Evolutionary conservation across 2,113 vertebrate species (phyloP).

Genomic region (Elephantulus edwardii): DNA sequence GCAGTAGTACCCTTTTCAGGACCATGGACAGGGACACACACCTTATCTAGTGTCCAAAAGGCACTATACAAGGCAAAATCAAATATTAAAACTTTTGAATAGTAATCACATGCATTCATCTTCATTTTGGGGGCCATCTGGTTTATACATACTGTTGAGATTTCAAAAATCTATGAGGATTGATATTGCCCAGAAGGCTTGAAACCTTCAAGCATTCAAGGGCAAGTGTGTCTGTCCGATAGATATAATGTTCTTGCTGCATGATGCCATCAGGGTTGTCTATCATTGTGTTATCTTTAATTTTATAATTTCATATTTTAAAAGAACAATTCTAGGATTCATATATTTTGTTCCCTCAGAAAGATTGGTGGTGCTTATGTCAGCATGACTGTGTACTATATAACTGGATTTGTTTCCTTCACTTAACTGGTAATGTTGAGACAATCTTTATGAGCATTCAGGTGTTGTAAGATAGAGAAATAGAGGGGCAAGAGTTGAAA

Average conservation of each 20-base stretch:
- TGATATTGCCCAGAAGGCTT: conserved; percentile 2
- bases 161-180: conserved; percentile 53
- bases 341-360: background rate
- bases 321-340: background rate
- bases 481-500: background rate
- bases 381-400: background rate
- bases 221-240: conserved; percentile 16
- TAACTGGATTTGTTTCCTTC: background rate
- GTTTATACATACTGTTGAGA: conserved; percentile 21
- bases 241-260: background rate
- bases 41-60: accelerated
- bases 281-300: conserved; percentile 10
- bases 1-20: conserved; percentile 55
- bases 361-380: background rate
- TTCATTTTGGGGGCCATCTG: conserved; percentile 49
- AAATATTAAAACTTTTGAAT: conserved; percentile 24
- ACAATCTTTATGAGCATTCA: background rate
- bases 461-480: background rate
- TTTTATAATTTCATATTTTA: background rate
- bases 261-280: background rate
- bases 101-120: conserved; percentile 69
- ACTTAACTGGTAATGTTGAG: background rate
- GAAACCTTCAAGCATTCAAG: conserved; percentile 13
- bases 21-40: conserved; percentile 29
- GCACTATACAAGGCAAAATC: background rate